These are phyloP conservation scores for sheep (Ovis aries) DNA, from an alignment of 2,113 vertebrate genomes.

Conservation along the genomic window ARS-UI_Ramb_v3.0 NC_056060.1:69073001-69073500, in stretches of 20 bases:
- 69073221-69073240: background rate
- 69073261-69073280: background rate
- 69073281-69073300: background rate
- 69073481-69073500: background rate
- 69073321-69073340: background rate
- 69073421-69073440: slow-evolving; percentile 44
- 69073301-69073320: background rate
- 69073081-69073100: background rate
- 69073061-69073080: background rate
- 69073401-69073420: slow-evolving; percentile 10
- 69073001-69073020: background rate
- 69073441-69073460: slow-evolving; percentile 14
- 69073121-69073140: background rate
- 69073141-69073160: background rate
- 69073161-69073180: background rate
- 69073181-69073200: background rate
- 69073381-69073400: slow-evolving; percentile 34
- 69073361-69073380: slow-evolving; percentile 31
- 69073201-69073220: background rate
- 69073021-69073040: background rate
- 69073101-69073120: background rate
- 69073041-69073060: background rate
- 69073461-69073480: background rate
- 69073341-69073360: slow-evolving; percentile 22
- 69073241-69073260: background rate